Percentiles rank a stretch among this genome's conserved stretches.
These are phyloP conservation scores for Corythaixoides concolor DNA, from an alignment of 2,113 vertebrate genomes.

Conservation along the genomic window DNA sequence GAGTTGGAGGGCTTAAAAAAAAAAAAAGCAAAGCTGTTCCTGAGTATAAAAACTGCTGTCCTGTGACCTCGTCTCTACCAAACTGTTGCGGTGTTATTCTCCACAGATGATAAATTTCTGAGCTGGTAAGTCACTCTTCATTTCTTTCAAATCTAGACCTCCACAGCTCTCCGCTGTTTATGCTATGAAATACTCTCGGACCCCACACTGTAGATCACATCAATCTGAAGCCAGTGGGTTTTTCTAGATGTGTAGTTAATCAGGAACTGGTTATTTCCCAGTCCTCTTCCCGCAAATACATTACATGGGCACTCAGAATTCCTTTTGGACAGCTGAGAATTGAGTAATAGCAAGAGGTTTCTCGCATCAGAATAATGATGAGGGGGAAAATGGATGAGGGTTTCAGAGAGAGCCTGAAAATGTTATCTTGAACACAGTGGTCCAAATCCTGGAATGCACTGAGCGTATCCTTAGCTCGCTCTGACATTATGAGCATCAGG, in stretches of 20 bases:
- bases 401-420: not conserved
- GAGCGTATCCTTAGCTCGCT: not conserved
- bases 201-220: not conserved
- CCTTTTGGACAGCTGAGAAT: not conserved
- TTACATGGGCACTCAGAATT: not conserved
- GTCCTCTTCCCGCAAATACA: not conserved
- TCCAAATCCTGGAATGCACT: not conserved
- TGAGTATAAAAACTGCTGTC: not conserved
- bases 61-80: not conserved
- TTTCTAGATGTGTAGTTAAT: not conserved
- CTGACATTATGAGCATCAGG: rapidly evolving
- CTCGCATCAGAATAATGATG: not conserved
- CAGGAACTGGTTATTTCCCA: slow-evolving; percentile 18
- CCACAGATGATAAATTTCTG: not conserved
- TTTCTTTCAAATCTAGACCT: slow-evolving; percentile 31
- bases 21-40: not conserved
- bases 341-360: not conserved
- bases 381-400: not conserved
- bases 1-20: not conserved
- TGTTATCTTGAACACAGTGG: not conserved
- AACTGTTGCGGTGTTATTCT: not conserved
- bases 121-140: slow-evolving; percentile 26
- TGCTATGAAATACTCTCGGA: not conserved
- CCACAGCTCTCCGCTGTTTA: slow-evolving; percentile 48
- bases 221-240: not conserved